These are phyloP conservation scores for Sardinella longiceps DNA, from an alignment of 2,797 vertebrate species.

Conservation along the genomic window DNA sequence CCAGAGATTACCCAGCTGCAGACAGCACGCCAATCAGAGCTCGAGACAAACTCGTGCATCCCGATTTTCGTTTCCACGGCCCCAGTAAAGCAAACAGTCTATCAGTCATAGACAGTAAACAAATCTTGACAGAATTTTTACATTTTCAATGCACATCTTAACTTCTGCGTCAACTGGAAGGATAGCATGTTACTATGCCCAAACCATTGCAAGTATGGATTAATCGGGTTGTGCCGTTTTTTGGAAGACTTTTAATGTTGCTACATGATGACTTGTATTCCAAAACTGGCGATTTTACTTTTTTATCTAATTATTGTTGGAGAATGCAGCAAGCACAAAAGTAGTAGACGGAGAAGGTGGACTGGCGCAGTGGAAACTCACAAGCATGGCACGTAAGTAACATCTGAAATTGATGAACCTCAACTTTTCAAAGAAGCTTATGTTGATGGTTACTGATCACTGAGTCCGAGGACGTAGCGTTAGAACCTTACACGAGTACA, in stretches of 20 bases:
- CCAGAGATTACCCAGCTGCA: slow-evolving; percentile 37
- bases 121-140: slow-evolving; percentile 42
- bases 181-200: slow-evolving; percentile 66
- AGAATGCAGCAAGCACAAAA: slow-evolving; percentile 80
- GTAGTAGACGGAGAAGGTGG: slow-evolving; percentile 82
- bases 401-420: not conserved
- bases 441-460: not conserved
- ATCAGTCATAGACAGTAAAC: slow-evolving; percentile 46
- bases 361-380: slow-evolving; percentile 73
- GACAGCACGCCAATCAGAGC: slow-evolving; percentile 67
- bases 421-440: not conserved
- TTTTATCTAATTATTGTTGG: slow-evolving; percentile 75
- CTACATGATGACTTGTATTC: slow-evolving; percentile 76
- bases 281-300: slow-evolving; percentile 74
- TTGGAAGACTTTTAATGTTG: slow-evolving; percentile 45
- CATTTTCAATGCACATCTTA: slow-evolving; percentile 6
- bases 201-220: slow-evolving; percentile 53
- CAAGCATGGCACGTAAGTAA: slow-evolving; percentile 79
- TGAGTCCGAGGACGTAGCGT: not conserved
- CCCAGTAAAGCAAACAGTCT: slow-evolving; percentile 42
- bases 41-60: slow-evolving; percentile 29
- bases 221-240: slow-evolving; percentile 57
- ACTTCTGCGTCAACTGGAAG: slow-evolving; percentile 28
- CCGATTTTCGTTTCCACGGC: slow-evolving; percentile 22
- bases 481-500: not conserved